Base-by-base conservation (phyloP, 92 coral and sea anemone genomes). In the Palythoa heliodiscus region DNA sequence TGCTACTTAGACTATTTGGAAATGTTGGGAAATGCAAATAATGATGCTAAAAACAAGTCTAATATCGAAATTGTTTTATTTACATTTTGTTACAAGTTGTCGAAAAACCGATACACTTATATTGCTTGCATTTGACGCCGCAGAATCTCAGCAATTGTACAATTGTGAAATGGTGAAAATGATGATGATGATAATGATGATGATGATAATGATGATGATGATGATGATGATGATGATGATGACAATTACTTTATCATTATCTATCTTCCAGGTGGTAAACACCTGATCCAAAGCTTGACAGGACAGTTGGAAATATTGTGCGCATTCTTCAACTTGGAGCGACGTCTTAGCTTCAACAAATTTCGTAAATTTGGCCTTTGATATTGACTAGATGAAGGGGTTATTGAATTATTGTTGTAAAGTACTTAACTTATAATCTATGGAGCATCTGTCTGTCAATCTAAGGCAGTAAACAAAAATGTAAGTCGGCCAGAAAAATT, bases 41-140 rank as follows among this genome's bases (percentile, higher is more conserved):
- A 5, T 43, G 6, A 43, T 8, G 50, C 20, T 12, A 13, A 58
- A 58, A 15, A 58, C 20, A 58, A 58, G 19, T 58, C 64, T 52
- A 75, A 75, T 52, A 25, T 14, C 52, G 79, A 75, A 22, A 23
- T 11, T 10, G 11, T 11, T 75, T 75, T 75, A 75, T 75, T 75
- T 75, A 75, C 79, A 75, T 52, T 48, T 48, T 50, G 39, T 52
- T 48, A 48, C 39, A 75, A 50, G 79, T 48, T 50, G 15, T n/a
- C 11, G 9, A 75, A 75, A 25, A 22, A 75, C 55, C 9, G 39
- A 25, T 69, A 23, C 35, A 29, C 5, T 69, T 69, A 15, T 3
- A 58, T 14, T 15, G 17, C 20, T 58, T 58, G 17, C 64, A 58
- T 58, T 58, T 58, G 64, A 58, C 64, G 64, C 64, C 1, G n/a